Conservation (phyloP, 1,140 invertebrate genomes). For the Nomia melanderi region DNA sequence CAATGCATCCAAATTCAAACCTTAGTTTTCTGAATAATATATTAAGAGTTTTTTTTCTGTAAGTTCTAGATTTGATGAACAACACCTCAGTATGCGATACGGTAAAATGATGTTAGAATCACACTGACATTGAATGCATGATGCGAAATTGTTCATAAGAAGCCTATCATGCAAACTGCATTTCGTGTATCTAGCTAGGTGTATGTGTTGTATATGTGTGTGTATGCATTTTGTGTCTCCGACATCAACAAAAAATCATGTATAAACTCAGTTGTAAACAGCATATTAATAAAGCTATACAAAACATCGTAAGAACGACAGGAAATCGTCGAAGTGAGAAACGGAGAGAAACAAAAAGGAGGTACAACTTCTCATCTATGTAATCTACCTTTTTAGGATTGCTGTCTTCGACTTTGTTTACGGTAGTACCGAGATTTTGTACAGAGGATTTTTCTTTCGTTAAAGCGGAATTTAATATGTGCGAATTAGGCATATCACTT, state of each 20-base stretch:
- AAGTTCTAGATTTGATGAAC: neutral
- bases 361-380: conserved; percentile 58
- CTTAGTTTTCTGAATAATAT: neutral
- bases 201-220: neutral
- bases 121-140: conserved; percentile 20
- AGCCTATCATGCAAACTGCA: conserved; percentile 51
- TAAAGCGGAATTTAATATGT: conserved; percentile 70
- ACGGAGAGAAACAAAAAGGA: conserved; percentile 50
- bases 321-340: conserved; percentile 48
- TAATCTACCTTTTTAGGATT: conserved; percentile 76
- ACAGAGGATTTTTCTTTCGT: conserved; percentile 74
- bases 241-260: conserved; percentile 26
- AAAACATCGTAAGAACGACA: conserved; percentile 46
- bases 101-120: conserved; percentile 6
- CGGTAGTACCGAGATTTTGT: conserved; percentile 68
- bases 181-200: conserved; percentile 19
- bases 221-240: neutral
- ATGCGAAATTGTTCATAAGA: neutral
- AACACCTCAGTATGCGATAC: neutral
- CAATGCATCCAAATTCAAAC: conserved; percentile 2
- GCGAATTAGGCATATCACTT: conserved; percentile 71
- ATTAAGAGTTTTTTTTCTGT: neutral
- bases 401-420: conserved; percentile 72
- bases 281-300: conserved; percentile 51
- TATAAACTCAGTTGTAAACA: conserved; percentile 46